A percentile compares a stretch with the other conserved stretches of the same genome.
phyloP scores from a whole-genome alignment of 2,113 vertebrate species.

The Hippoglossus stenolepis region DNA sequence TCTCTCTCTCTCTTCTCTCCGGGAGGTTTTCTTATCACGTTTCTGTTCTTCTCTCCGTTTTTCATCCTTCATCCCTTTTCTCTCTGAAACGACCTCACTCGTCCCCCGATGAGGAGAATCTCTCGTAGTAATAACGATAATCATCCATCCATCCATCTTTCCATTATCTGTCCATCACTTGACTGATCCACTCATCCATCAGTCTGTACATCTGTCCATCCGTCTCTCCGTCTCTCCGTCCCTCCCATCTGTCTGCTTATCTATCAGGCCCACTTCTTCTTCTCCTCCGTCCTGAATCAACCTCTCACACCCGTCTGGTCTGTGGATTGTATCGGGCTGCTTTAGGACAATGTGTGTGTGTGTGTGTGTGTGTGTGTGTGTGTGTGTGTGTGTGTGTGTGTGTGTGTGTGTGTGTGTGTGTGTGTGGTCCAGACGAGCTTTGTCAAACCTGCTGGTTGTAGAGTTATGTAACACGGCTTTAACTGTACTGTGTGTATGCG shows the following conservation, averaged over 20 bases:
- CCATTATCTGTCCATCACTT: conserved; percentile 32
- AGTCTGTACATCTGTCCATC: conserved; percentile 24
- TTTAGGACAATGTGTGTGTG: background rate
- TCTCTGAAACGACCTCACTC: conserved; percentile 12
- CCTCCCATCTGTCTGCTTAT: conserved; percentile 44
- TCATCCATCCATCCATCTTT: conserved; percentile 19
- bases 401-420: no score
- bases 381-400: no score
- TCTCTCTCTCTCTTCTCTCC: conserved; percentile 16
- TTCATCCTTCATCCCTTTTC: conserved; percentile 1
- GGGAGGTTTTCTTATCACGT: conserved; percentile 14
- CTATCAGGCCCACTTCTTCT: conserved; percentile 9
- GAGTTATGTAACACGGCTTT: conserved; percentile 69
- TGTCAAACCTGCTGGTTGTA: conserved; percentile 52
- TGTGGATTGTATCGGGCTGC: conserved; percentile 22
- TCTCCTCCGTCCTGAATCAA: conserved; percentile 43
- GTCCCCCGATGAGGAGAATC: background rate
- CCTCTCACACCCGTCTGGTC: conserved; percentile 36
- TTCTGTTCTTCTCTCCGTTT: background rate
- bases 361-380: no score
- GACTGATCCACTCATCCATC: conserved; percentile 33
- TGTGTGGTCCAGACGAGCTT: conserved; percentile 16
- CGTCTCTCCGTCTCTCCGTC: conserved; percentile 10
- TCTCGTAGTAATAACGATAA: background rate
- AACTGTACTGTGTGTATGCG: conserved; percentile 52